Conservation (phyloP, 2,888 invertebrate genomes). For the Sicus ferrugineus region DNA sequence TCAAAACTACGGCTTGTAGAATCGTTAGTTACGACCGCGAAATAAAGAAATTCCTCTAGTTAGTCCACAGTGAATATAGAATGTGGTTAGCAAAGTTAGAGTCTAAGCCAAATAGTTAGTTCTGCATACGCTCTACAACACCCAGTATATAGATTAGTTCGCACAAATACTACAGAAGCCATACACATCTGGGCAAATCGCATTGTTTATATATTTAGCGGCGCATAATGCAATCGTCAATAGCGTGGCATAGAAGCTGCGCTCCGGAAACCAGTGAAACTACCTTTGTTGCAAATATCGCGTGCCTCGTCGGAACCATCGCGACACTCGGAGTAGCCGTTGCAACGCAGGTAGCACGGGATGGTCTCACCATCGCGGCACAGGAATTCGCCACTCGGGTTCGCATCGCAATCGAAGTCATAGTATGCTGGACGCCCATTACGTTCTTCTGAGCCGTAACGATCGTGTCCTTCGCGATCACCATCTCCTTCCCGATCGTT, state of each 20-base stretch:
- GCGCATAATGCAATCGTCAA: too few relatives aligned
- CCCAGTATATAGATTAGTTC: too few relatives aligned
- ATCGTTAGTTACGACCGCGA: too few relatives aligned
- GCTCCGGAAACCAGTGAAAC: not conserved
- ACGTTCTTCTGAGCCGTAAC: slow-evolving; percentile 4
- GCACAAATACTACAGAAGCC: too few relatives aligned
- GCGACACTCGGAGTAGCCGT: slow-evolving; percentile 67
- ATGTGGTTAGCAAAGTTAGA: too few relatives aligned
- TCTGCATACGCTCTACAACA: too few relatives aligned
- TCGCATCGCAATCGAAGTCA: slow-evolving; percentile 38
- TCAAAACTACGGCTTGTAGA: too few relatives aligned
- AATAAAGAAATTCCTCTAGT: too few relatives aligned
- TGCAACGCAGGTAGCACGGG: slow-evolving; percentile 66
- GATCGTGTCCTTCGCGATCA: not conserved
- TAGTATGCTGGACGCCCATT: slow-evolving; percentile 6
- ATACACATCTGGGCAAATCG: too few relatives aligned
- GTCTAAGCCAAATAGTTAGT: too few relatives aligned
- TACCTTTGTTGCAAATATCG: slow-evolving; percentile 47
- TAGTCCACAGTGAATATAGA: too few relatives aligned
- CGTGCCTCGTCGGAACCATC: slow-evolving; percentile 72
- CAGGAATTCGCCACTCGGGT: slow-evolving; percentile 67
- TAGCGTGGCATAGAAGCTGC: not conserved
- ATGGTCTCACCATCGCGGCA: slow-evolving; percentile 73
- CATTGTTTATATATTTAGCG: too few relatives aligned
- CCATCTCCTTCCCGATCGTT: slow-evolving; percentile 12